Percentiles rank a stretch among this genome's conserved stretches.
These are phyloP conservation scores for Scophthalmus maximus DNA, from an alignment of 2,113 vertebrate species.

Conservation along the genomic window DNA sequence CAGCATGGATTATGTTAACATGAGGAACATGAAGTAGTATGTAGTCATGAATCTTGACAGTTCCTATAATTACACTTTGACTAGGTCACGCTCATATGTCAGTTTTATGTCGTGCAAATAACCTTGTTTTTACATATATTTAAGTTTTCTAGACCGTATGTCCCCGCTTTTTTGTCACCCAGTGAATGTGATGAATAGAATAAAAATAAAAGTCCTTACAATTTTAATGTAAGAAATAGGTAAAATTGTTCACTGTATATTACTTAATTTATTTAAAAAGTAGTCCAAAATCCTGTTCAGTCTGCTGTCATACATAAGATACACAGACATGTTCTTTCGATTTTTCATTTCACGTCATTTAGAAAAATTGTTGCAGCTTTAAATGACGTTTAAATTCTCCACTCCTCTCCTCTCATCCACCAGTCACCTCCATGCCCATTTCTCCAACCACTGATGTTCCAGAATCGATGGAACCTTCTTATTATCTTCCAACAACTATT, in stretches of 20 bases:
- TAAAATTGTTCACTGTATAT: not conserved
- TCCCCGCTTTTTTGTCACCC: not conserved
- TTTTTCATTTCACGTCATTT: too few relatives aligned
- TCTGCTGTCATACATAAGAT: not conserved
- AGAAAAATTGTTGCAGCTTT: too few relatives aligned
- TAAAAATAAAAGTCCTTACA: too few relatives aligned
- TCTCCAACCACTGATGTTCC: fast-evolving
- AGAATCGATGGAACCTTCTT: fast-evolving
- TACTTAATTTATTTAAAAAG: not conserved
- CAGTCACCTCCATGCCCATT: fast-evolving
- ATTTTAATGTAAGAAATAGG: too few relatives aligned
- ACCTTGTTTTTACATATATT: not conserved
- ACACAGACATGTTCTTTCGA: too few relatives aligned
- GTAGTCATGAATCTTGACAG: constrained; percentile 26
- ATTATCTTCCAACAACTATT: too few relatives aligned
- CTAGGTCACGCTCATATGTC: not conserved
- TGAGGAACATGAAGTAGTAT: constrained; percentile 62
- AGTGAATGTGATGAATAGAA: not conserved
- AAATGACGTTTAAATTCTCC: constrained; percentile 7
- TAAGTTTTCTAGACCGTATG: not conserved
- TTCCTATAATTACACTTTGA: constrained; percentile 18
- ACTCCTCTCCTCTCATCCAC: constrained; percentile 2
- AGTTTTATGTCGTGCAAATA: not conserved
- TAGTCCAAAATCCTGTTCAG: not conserved
- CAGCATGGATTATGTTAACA: constrained; percentile 9